Conservation (phyloP, 2,797 vertebrate genomes). For the Pelochelys cantorii region DNA sequence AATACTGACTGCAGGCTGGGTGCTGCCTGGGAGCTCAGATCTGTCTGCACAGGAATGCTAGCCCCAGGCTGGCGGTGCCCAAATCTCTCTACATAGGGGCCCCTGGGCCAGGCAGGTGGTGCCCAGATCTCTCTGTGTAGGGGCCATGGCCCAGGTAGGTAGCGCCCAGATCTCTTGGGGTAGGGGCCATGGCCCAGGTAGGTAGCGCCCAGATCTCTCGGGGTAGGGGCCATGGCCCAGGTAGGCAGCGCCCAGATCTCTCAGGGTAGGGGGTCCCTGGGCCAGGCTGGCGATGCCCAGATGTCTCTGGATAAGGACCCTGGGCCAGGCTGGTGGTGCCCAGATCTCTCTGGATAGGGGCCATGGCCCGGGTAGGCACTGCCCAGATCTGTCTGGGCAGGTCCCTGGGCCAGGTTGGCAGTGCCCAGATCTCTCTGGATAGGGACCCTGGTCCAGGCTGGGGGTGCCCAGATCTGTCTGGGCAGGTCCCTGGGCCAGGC, state of each 20-base stretch:
- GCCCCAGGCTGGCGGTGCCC: not conserved
- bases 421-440: not conserved
- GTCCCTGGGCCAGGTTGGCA: rapidly evolving
- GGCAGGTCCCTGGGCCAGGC: not conserved
- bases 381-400: too few species aligned
- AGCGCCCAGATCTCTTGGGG: rapidly evolving
- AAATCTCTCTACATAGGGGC: rapidly evolving
- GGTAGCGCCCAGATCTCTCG: rapidly evolving
- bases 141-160: not conserved
- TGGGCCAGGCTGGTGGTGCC: rapidly evolving
- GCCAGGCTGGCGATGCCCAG: too few species aligned
- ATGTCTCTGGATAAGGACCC: too few species aligned
- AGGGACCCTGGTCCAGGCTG: not conserved
- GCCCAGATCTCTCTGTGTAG: not conserved
- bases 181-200: not conserved
- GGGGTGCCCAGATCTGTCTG: not conserved
- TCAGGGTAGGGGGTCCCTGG: rapidly evolving
- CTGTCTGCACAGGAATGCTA: rapidly evolving
- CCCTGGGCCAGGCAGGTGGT: not conserved
- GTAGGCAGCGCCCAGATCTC: not conserved
- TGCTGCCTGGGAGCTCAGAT: not conserved
- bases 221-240: rapidly evolving
- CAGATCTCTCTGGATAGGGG: too few species aligned
- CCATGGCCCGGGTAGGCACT: rapidly evolving
- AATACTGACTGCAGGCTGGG: not conserved